Evolutionary conservation across 2,888 invertebrate species (phyloP), one percentile per base, ranked within the genome.

Genomic region (Nomada ruficornis): DNA sequence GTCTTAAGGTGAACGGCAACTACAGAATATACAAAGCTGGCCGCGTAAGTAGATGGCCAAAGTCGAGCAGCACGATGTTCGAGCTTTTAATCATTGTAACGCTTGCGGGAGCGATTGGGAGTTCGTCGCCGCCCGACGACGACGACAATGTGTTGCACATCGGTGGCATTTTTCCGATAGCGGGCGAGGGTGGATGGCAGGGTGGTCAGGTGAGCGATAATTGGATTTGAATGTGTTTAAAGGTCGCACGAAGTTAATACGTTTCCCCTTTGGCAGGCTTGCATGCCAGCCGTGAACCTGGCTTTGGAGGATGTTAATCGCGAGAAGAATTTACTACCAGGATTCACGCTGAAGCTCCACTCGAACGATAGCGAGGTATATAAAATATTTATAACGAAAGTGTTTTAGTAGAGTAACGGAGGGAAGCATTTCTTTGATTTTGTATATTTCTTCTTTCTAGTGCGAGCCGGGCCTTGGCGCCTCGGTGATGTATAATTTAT

Each of bases 381-480:
- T 20, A 26, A n/a, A 67, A 11, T 2, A 4, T 2, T 62, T 13
- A 10, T 2, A 1, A 23, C 1, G 2, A 3, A 26, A 60, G 7
- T 10, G 9, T 42, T 20, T 7, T 2, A 59, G 18, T 0, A 3
- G 18, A 60, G 18, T 10, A 13, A 2, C 2, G 9, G 10, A 15
- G n/a, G 13, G 20, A 15, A n/a, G 9, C n/a, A 2, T 13, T n/a
- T 29, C 2, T 11, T 4, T 20, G 54, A 18, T n/a, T 20, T 52
- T 20, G 26, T 26, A 3, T 11, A 9, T 54, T 23, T 1, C 36
- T 62, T 54, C 18, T 10, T 74, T 82, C 54, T 95, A 99, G 99
- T 99, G 99, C 94, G 99, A 99, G 94, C 99, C 99, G 65, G 99
- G 99, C 2, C 95, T 99, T 89, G 99, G 99, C 52, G 99, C 99